Conservation (phyloP, 2,113 vertebrate species). For the Platysteira castanea region DNA sequence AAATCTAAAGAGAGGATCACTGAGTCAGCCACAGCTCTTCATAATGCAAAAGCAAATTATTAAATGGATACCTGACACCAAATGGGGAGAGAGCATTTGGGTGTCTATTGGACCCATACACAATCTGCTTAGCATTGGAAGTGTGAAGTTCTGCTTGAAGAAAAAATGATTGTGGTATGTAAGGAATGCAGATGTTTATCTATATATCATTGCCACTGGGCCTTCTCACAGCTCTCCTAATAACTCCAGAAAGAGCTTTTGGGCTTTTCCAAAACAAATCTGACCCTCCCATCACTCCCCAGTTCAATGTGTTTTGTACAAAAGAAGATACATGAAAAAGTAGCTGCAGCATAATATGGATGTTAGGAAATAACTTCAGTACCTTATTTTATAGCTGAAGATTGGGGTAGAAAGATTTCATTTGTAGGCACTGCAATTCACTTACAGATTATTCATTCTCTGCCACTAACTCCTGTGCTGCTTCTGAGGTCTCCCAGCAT, state of each 20-base stretch:
- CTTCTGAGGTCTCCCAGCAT: not conserved
- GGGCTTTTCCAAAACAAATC: slow-evolving; percentile 65
- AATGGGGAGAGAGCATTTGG: slow-evolving; percentile 4
- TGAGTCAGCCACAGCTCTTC: not conserved
- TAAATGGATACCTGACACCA: slow-evolving; percentile 25
- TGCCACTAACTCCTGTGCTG: not conserved
- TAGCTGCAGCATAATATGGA: not conserved
- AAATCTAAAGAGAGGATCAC: slow-evolving; percentile 25
- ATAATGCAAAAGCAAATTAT: slow-evolving; percentile 45
- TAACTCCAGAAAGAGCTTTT: slow-evolving; percentile 57
- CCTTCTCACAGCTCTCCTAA: slow-evolving; percentile 58
- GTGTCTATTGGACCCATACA: not conserved
- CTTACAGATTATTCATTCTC: not conserved
- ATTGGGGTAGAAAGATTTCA: not conserved
- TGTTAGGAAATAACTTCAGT: not conserved
- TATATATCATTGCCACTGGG: slow-evolving; percentile 57
- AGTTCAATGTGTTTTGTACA: slow-evolving; percentile 1
- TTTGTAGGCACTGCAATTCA: not conserved
- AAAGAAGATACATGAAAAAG: not conserved
- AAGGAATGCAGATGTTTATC: slow-evolving; percentile 71
- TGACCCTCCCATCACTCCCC: slow-evolving; percentile 49
- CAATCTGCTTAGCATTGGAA: slow-evolving; percentile 37
- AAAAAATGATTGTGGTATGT: slow-evolving; percentile 61
- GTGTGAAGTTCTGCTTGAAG: slow-evolving; percentile 46
- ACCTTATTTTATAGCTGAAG: not conserved